Conservation (phyloP, 2,888 invertebrate species). For the Heteromyza rotundicornis region DNA sequence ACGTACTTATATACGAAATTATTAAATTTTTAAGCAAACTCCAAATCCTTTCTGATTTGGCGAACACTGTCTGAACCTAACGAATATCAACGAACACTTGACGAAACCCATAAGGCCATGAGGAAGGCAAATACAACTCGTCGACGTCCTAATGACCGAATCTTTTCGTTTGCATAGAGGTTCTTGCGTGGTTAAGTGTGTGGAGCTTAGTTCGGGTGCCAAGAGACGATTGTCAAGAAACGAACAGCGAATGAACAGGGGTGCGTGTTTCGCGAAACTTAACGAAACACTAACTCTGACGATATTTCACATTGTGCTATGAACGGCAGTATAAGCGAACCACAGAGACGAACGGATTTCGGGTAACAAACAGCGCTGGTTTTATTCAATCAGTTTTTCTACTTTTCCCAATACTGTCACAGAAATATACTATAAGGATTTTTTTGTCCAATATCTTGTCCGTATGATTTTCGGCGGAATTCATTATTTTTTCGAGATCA, state of each 20-base stretch:
- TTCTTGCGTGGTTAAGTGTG: too few species aligned
- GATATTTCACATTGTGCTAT: slow-evolving; percentile 49
- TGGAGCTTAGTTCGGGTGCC: slow-evolving; percentile 19
- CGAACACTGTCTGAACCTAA: slow-evolving; percentile 10
- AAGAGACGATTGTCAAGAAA: slow-evolving; percentile 1
- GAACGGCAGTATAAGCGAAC: slow-evolving; percentile 63
- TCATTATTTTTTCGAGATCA: background rate
- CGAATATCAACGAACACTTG: slow-evolving; percentile 15
- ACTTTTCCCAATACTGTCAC: background rate
- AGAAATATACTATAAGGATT: slow-evolving; percentile 28
- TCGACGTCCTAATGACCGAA: slow-evolving; percentile 55
- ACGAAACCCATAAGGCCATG: slow-evolving; percentile 11
- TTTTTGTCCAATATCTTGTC: slow-evolving; percentile 1
- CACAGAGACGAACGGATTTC: slow-evolving; percentile 64
- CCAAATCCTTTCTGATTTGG: too few species aligned
- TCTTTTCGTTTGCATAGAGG: slow-evolving; percentile 29
- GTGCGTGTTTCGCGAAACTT: slow-evolving; percentile 36
- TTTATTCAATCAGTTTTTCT: background rate
- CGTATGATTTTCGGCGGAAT: background rate
- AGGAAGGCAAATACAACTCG: background rate
- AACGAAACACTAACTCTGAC: slow-evolving; percentile 57
- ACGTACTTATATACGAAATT: background rate
- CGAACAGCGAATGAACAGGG: slow-evolving; percentile 17
- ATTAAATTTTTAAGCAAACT: too few species aligned
- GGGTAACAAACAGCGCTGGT: slow-evolving; percentile 49